Percentiles rank a stretch among this genome's conserved stretches.
Evolutionary conservation across 2,113 vertebrate species (phyloP).

Genomic region (Todiramphus saurophagus): DNA sequence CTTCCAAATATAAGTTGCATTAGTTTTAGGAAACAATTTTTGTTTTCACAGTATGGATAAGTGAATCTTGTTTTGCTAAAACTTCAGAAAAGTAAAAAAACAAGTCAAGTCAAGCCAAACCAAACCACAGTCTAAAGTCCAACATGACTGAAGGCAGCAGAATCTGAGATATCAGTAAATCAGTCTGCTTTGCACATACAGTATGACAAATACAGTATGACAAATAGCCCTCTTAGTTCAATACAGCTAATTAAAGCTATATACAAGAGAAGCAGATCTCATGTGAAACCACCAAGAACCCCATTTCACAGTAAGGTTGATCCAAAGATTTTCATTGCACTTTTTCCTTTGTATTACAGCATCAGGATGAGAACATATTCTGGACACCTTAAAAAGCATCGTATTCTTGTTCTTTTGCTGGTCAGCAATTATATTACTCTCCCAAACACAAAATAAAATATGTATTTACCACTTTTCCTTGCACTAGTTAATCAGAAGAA

Average conservation of each 20-base stretch:
- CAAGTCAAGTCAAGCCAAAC: not conserved
- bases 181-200: not conserved
- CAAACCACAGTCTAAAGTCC: not conserved
- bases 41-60: not conserved
- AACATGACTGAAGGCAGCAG: not conserved
- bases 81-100: not conserved
- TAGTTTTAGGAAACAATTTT: not conserved
- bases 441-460: not conserved
- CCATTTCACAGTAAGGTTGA: not conserved
- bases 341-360: not conserved
- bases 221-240: not conserved
- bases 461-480: not conserved
- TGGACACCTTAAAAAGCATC: not conserved
- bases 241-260: not conserved
- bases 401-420: not conserved
- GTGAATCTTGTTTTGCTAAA: not conserved
- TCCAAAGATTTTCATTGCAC: not conserved
- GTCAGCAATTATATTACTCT: not conserved
- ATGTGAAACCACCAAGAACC: not conserved
- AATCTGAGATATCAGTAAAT: not conserved
- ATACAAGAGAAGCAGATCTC: not conserved
- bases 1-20: not conserved
- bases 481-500: not conserved
- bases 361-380: not conserved
- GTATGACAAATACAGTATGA: not conserved